Evolutionary conservation across 2,797 vertebrate genomes (phyloP).

Genomic region (Malacoctenus gilli): DNA sequence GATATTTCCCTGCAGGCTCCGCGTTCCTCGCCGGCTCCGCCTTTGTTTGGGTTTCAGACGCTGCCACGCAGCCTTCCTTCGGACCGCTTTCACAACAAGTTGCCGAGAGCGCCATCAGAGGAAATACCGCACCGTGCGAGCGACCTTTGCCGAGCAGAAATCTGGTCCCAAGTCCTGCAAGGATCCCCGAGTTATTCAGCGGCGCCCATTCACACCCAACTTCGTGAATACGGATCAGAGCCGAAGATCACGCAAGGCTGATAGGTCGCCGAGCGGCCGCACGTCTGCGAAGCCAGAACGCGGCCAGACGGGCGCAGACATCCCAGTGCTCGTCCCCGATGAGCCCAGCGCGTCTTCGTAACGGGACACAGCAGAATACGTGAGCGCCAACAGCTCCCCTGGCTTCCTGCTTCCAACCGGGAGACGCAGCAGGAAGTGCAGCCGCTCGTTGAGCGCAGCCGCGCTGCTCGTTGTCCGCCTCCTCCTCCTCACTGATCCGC

Average conservation of each 20-base stretch:
- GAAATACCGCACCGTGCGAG: neutral
- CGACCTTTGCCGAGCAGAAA: slow-evolving; percentile 30
- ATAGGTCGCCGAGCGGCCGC: slow-evolving; percentile 18
- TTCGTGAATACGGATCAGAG: slow-evolving; percentile 3
- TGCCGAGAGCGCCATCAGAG: slow-evolving; percentile 5
- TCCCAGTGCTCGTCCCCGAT: neutral
- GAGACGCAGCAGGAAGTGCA: too few species aligned
- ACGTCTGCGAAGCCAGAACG: slow-evolving; percentile 7
- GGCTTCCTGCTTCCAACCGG: too few species aligned
- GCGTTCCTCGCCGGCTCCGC: neutral
- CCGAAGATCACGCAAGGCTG: neutral
- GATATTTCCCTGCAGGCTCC: slow-evolving; percentile 8
- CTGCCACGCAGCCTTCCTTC: neutral
- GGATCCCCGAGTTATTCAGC: slow-evolving; percentile 1
- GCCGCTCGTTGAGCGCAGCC: too few species aligned
- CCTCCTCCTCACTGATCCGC: too few species aligned
- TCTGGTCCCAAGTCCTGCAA: slow-evolving; percentile 13
- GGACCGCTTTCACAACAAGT: slow-evolving; percentile 20
- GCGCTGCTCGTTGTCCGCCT: too few species aligned
- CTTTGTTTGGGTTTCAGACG: neutral
- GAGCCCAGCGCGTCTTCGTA: too few species aligned
- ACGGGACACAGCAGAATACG: too few species aligned
- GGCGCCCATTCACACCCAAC: neutral
- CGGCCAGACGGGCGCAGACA: too few species aligned
- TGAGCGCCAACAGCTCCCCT: too few species aligned